Conservation (phyloP, 2,888 invertebrate genomes). For the Synergus japonicus region DNA sequence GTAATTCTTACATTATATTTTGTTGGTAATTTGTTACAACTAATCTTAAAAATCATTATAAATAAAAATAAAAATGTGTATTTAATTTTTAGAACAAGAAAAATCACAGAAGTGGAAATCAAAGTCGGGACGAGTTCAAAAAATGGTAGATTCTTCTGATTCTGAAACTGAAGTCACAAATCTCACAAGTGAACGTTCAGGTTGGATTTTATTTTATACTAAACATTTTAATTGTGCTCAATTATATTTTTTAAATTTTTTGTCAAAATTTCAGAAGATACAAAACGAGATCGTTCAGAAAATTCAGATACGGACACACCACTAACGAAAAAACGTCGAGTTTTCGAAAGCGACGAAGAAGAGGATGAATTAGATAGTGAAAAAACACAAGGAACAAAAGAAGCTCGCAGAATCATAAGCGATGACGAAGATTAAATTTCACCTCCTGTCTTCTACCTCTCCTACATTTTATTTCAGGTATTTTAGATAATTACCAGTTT, state of each 20-base stretch:
- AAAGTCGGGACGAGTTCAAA: conserved; percentile 54
- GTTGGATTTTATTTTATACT: neutral
- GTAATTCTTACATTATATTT: neutral
- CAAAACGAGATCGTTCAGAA: conserved; percentile 64
- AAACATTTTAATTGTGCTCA: neutral
- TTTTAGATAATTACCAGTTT: neutral
- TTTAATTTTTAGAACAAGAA: conserved; percentile 38
- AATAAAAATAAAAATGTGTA: neutral
- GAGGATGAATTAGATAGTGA: conserved; percentile 48
- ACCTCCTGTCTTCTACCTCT: neutral
- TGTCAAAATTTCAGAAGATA: conserved; percentile 56
- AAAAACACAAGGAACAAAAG: conserved; percentile 54
- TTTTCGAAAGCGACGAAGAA: conserved; percentile 72
- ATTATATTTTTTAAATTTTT: neutral
- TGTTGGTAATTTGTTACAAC: neutral
- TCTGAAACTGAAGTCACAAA: conserved; percentile 58
- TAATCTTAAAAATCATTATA: neutral
- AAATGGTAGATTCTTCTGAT: conserved; percentile 59
- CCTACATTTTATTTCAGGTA: neutral
- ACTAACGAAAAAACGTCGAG: conserved; percentile 68
- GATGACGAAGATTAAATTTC: conserved; percentile 67
- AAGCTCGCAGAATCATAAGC: conserved; percentile 59
- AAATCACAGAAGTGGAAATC: neutral
- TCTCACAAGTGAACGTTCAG: neutral
- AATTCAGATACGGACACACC: conserved; percentile 65